These are phyloP conservation scores for Agelaius tricolor DNA, from an alignment of 2,113 vertebrate species.

Conservation along the genomic window DNA sequence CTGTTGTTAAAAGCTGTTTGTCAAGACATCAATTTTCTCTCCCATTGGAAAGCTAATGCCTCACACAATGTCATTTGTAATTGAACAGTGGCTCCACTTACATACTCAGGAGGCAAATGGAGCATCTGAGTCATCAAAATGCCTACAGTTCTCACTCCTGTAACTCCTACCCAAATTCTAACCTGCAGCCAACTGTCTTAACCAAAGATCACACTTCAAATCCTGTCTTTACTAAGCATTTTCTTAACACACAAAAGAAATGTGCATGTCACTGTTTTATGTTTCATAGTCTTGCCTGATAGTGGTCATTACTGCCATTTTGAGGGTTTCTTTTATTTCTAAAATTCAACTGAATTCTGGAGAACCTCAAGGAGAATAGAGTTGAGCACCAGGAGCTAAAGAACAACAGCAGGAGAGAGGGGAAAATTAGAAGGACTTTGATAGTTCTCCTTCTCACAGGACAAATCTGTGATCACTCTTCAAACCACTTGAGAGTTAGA, in stretches of 20 bases:
- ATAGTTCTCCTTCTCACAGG: not conserved
- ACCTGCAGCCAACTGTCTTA: not conserved
- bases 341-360: not conserved
- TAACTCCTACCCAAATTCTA: not conserved
- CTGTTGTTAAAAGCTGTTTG: slow-evolving; percentile 3
- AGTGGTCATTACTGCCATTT: not conserved
- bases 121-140: not conserved
- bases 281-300: not conserved
- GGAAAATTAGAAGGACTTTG: not conserved
- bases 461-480: not conserved
- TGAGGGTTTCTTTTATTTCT: not conserved
- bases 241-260: not conserved
- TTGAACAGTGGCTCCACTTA: not conserved
- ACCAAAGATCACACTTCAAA: not conserved
- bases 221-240: not conserved
- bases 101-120: not conserved
- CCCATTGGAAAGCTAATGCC: not conserved
- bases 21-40: slow-evolving; percentile 15
- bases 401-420: not conserved
- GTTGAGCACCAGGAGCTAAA: not conserved
- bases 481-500: not conserved
- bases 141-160: not conserved
- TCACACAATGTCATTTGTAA: not conserved
- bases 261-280: not conserved
- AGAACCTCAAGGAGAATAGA: not conserved